Evolutionary conservation across 2,888 invertebrate genomes (phyloP), one percentile per base, ranked within the genome.

Genomic region (Sphaerophoria taeniata): DNA sequence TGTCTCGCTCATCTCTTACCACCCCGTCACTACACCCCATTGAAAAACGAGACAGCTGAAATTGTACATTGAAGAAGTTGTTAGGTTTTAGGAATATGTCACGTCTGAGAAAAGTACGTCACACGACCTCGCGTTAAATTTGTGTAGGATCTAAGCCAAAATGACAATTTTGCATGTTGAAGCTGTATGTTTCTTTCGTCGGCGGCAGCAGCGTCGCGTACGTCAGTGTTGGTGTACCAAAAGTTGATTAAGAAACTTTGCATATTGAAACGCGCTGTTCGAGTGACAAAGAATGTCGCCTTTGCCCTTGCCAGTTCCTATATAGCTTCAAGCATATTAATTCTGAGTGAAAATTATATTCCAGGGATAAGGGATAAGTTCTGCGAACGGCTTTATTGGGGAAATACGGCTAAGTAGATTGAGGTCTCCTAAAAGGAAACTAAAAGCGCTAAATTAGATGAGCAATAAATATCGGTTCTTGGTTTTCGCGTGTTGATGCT

Each of bases 391-490:
- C 67, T 53, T 76, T 67, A 81, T 81, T 72, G 65, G 53, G 65
- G 61, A 71, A 65, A 58, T 76, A 39, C 58, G 81, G 76, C 71
- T 78, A 55, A 76, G 76, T 67, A 60, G 67, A 81, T 67, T 60
- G 65, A 60, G 55, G 60, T 72, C 75, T 65, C 65, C 49, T 31
- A 53, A 16, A 33, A 47, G 53, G 43, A 34, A 24, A 47, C 61
- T 60, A 58, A 70, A 36, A 34, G 75, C 55, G 33, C 43, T 51
- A 51, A 75, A 76, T 65, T 47, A 72, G 72, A 72, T 76, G 76
- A 81, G 65, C 76, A 76, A 81, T 81, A 76, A 72, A 81, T 67
- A 81, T 72, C 65, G 70, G 75, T 71, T 65, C 51, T 67, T 67
- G 39, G 53, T 14, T 47, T 71, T 67, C 51, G 75, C 51, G 53